Percentiles rank a stretch among this genome's conserved stretches.
Evolutionary conservation across 2,113 vertebrate species (phyloP).

Genomic region (Antigone vipio): DNA sequence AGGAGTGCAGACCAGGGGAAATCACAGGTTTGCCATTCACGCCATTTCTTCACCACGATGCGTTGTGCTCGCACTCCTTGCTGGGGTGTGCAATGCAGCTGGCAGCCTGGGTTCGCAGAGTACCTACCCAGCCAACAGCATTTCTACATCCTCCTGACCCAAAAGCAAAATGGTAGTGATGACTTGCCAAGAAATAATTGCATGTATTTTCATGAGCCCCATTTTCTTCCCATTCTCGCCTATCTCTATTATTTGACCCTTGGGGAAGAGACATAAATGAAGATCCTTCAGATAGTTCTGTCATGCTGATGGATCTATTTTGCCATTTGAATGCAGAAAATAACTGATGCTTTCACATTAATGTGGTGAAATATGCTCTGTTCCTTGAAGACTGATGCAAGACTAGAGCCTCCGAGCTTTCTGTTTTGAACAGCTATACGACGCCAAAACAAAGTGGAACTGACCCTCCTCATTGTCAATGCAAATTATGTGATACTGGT

Average conservation of each 20-base stretch:
- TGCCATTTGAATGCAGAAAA: background rate
- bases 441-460: background rate
- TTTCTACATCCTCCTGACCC: background rate
- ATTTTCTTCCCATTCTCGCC: background rate
- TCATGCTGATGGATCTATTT: conserved; percentile 14
- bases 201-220: background rate
- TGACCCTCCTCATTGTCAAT: background rate
- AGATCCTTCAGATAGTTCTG: background rate
- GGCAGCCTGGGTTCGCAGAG: background rate
- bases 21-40: background rate
- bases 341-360: background rate
- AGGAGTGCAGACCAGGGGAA: background rate
- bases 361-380: background rate
- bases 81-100: background rate
- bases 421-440: background rate
- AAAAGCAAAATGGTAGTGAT: background rate
- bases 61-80: background rate
- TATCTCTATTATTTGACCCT: background rate
- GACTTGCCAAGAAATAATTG: conserved; percentile 22
- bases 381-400: background rate
- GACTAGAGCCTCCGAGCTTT: background rate
- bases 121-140: background rate
- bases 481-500: background rate
- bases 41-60: fast-evolving
- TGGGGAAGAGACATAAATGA: background rate